A percentile compares a stretch with the other conserved stretches of the same genome.
Evolutionary conservation across 2,888 invertebrate species (phyloP).

Genomic region (Melinaea marsaeus): DNA sequence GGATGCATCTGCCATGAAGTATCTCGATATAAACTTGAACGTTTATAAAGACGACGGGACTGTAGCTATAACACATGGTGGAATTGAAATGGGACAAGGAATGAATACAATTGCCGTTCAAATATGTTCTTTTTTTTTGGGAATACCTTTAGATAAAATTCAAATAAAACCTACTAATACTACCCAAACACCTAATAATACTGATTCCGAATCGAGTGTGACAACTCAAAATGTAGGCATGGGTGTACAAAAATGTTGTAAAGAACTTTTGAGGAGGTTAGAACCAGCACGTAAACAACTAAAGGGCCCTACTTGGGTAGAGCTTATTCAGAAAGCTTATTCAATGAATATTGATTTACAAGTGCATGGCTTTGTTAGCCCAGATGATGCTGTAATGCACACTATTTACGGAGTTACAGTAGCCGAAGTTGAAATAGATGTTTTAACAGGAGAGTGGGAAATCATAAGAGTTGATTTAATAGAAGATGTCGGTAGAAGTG

Average conservation of each 20-base stretch:
- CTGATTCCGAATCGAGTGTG: conserved; percentile 81
- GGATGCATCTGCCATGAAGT: conserved; percentile 70
- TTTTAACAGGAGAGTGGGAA: conserved; percentile 86
- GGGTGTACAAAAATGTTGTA: conserved; percentile 44
- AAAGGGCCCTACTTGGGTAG: conserved; percentile 73
- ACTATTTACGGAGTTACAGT: conserved; percentile 78
- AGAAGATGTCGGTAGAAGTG: conserved; percentile 83
- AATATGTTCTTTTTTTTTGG: conserved; percentile 81
- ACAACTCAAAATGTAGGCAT: conserved; percentile 49
- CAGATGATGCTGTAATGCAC: conserved; percentile 65
- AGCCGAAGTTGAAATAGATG: conserved; percentile 84
- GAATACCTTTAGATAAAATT: conserved; percentile 81
- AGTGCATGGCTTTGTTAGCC: conserved; percentile 69
- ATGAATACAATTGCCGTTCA: conserved; percentile 84
- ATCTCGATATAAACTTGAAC: conserved; percentile 76
- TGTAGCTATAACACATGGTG: conserved; percentile 84
- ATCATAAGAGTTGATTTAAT: conserved; percentile 81
- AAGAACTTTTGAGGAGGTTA: conserved; percentile 43
- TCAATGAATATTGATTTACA: conserved; percentile 72
- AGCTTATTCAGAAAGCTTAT: conserved; percentile 73
- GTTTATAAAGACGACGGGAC: conserved; percentile 85
- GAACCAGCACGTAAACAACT: conserved; percentile 66
- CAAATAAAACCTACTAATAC: conserved; percentile 81
- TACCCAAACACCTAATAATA: conserved; percentile 80
- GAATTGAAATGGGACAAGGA: conserved; percentile 89